These are phyloP conservation scores for Leptopilina boulardi DNA, from an alignment of 1,140 invertebrate species.

Conservation along the genomic window DNA sequence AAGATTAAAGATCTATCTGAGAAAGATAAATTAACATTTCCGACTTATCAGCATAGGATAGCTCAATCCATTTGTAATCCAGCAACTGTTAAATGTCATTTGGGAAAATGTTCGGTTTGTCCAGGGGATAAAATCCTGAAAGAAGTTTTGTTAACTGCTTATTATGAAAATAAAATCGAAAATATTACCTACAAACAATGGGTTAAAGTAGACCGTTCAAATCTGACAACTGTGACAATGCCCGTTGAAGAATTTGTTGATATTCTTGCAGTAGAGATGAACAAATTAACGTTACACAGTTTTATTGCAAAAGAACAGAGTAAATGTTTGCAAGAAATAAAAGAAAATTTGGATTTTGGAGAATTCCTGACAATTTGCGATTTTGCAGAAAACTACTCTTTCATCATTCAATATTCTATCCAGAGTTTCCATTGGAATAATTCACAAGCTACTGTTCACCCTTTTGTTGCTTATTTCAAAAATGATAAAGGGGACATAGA, in stretches of 20 bases:
- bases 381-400: not conserved
- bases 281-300: not conserved
- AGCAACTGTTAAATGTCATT: too few relatives aligned
- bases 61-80: too few relatives aligned
- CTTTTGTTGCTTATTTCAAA: not conserved
- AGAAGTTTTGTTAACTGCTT: too few relatives aligned
- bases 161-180: not conserved
- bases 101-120: too few relatives aligned
- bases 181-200: not conserved
- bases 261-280: not conserved
- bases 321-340: not conserved
- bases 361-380: not conserved
- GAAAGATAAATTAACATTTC: not conserved
- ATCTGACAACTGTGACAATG: not conserved
- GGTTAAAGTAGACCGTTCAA: not conserved
- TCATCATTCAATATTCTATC: not conserved
- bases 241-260: not conserved
- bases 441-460: not conserved
- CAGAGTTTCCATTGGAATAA: not conserved
- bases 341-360: not conserved
- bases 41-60: not conserved
- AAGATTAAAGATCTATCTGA: not conserved
- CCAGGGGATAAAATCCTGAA: too few relatives aligned
- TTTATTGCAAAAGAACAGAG: constrained; percentile 9
- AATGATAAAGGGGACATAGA: not conserved